Base-by-base conservation (phyloP, 2,113 vertebrate species). In the Uropsilus gracilis region DNA sequence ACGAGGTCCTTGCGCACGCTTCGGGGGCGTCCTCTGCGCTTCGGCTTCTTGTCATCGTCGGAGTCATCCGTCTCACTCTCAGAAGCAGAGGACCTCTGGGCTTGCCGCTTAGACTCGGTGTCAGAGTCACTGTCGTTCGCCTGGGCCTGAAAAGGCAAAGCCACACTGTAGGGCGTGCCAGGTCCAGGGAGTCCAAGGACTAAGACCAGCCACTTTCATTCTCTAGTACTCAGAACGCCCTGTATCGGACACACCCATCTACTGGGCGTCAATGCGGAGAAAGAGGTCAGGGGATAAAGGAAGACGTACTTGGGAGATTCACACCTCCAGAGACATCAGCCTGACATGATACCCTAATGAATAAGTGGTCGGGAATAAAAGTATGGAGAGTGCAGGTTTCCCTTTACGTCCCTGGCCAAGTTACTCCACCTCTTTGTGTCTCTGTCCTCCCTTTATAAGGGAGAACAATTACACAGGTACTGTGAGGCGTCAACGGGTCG, bases 91-190 rank as follows among this genome's bases (percentile, higher is more conserved):
- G 99, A 99, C 24, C 98, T 98, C 96, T 99, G 98, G 1, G 98
- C 98, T 97, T 99, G 99, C 80, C 99, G 99, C 97, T 99, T 99
- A 30, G 99, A 99, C 91, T 99, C 99, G 6, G 99, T 98, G 64
- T 99, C 99, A 0, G 99, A 99, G 90, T 99, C 99, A 16, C 99
- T 99, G 93, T 99, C 99, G 55, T 99, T 99, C 73, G 99, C 98
- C 96, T 98, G 99, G 86, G 99, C 98, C 99, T 99, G 97, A 59
- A 88, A 26, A 57, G 1, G 88, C 59, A 93, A 81, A 88, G 68
- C 13, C 22, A 30, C n/a, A 61, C 6, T 75, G 34, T 20, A 72
- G 14, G 68, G 66, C 32, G 9, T 18, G 55, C n/a, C 28, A 57
- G 53, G 32, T 39, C 3, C 48, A 59, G 28, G 16, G 16, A 9